Base-by-base conservation (phyloP, 2,797 vertebrate species). In the Cyprinella venusta region DNA sequence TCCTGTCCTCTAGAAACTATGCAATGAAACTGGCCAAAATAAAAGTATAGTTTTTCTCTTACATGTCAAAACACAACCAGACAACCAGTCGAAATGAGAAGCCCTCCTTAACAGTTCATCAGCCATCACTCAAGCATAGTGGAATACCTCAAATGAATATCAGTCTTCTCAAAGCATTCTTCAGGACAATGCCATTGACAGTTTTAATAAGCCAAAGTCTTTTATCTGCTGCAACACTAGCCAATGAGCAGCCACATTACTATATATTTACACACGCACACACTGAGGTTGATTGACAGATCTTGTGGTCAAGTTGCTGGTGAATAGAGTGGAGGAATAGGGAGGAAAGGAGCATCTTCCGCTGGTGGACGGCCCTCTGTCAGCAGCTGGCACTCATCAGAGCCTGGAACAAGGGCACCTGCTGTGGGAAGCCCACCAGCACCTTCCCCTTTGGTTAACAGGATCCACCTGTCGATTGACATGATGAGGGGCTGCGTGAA, bases 381-480 rank as follows among this genome's bases (percentile, higher is more conserved):
- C 93, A 94, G 88, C 91, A 89, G 7, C 83, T 76, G 70, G 87
- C 89, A 90, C 90, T 93, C 92, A 92, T 91, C 89, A 40, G 24
- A 74, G 78, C 80, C 87, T 87, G 87, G 88, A 92, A 94, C 91
- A 92, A 93, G 91, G 86, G 84, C 85, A 87, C 85, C 87, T 84
- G 91, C 90, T 92, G 85, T 90, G 86, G 86, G 88, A 83, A 80
- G 40, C 69, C 79, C 50, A 72, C 74, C 86, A 85, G 64, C 63
- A 52, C 84, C 85, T 76, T 86, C 86, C 88, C 87, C 92, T 94
- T 92, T 94, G 92, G 91, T 93, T 84, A 90, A 94, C 88, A 89
- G 89, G 92, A 95, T 94, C 93, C 91, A 88, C 82, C 87, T 92
- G 92, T 84, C 89, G 93, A 94, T 75, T 93, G 94, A 94, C 85